These are phyloP conservation scores for Enteromius unitaeniatus DNA, from an alignment of 2,797 vertebrate species.

Conservation along the genomic window DNA sequence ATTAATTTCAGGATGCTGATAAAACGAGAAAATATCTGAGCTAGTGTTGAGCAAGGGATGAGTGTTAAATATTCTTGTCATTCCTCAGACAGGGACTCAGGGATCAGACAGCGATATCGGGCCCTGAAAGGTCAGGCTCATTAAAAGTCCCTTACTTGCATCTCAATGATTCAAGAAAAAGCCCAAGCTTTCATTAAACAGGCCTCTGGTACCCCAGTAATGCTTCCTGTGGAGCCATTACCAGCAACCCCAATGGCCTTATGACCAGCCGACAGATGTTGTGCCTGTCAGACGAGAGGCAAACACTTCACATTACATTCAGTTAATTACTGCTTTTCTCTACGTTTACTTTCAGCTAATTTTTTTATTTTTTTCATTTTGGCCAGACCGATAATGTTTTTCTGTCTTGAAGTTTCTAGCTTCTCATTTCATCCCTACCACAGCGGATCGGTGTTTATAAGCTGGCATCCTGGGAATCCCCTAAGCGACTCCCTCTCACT, in stretches of 20 bases:
- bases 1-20: slow-evolving; percentile 21
- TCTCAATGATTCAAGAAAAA: slow-evolving; percentile 72
- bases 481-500: not conserved
- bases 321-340: slow-evolving; percentile 42
- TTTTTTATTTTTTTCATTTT: not conserved
- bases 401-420: not conserved
- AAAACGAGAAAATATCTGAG: slow-evolving; percentile 22
- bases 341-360: slow-evolving; percentile 32
- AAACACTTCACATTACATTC: slow-evolving; percentile 39
- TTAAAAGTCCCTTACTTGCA: slow-evolving; percentile 76
- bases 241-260: slow-evolving; percentile 40
- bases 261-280: slow-evolving; percentile 10
- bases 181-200: slow-evolving; percentile 57
- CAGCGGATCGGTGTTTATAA: slow-evolving; percentile 8
- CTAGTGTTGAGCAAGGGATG: slow-evolving; percentile 25
- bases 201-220: slow-evolving; percentile 51
- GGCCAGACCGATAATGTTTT: not conserved
- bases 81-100: slow-evolving; percentile 60
- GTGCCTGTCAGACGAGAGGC: slow-evolving; percentile 34
- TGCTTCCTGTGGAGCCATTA: slow-evolving; percentile 49
- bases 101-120: slow-evolving; percentile 62
- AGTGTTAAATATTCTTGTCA: slow-evolving; percentile 63
- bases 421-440: slow-evolving; percentile 1
- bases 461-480: slow-evolving; percentile 34
- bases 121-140: slow-evolving; percentile 74